These are phyloP conservation scores for Lindbergichthys nudifrons DNA, from an alignment of 2,797 vertebrate species.

Conservation along the genomic window DNA sequence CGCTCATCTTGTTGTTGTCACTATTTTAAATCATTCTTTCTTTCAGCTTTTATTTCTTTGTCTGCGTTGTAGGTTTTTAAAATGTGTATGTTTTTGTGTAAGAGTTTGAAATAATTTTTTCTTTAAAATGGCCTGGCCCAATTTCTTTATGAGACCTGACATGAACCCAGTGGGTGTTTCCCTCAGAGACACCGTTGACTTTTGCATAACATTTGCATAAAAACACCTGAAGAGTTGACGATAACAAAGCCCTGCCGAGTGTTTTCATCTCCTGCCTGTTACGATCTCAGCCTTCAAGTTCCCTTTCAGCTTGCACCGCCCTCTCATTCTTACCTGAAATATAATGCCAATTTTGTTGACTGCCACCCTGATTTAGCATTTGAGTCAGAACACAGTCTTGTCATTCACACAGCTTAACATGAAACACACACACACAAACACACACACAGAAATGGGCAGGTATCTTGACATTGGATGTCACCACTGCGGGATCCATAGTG, in stretches of 20 bases:
- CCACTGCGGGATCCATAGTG: slow-evolving; percentile 6
- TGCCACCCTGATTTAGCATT: slow-evolving; percentile 32
- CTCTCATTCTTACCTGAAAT: slow-evolving; percentile 39
- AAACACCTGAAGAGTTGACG: slow-evolving; percentile 23
- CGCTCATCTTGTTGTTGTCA: background rate
- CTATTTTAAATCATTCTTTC: background rate
- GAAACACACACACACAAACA: slow-evolving; percentile 2
- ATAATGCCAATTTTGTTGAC: slow-evolving; percentile 49
- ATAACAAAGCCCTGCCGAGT: slow-evolving; percentile 29
- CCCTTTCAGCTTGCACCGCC: slow-evolving; percentile 32
- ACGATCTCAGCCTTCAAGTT: slow-evolving; percentile 25
- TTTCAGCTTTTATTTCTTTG: background rate
- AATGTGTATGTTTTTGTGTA: background rate
- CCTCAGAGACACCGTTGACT: background rate
- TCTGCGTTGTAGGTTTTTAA: background rate
- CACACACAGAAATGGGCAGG: background rate
- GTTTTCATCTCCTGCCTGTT: slow-evolving; percentile 31
- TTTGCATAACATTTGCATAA: background rate
- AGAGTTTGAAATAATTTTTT: slow-evolving; percentile 7
- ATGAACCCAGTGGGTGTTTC: slow-evolving; percentile 4
- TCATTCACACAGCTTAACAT: slow-evolving; percentile 18
- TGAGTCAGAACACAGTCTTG: slow-evolving; percentile 14
- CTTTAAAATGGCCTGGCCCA: background rate
- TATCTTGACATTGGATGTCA: slow-evolving; percentile 13
- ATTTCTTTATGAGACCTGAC: slow-evolving; percentile 7